Conservation (phyloP, 2,113 vertebrate genomes). For the Genyomyrus donnyi region DNA sequence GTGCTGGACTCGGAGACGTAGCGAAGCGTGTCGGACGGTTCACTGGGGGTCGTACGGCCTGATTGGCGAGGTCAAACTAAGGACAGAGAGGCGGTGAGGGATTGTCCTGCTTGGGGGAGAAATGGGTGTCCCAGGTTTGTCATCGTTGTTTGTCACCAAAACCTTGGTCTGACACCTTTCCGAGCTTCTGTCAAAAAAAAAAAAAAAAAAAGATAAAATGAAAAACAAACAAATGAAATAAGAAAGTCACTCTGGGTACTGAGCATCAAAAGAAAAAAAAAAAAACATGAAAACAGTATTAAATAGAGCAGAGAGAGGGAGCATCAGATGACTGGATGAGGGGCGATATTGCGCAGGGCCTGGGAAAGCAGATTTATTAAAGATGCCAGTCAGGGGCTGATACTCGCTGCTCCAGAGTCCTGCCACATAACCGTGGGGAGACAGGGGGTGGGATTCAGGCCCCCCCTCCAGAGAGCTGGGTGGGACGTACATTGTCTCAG, state of each 20-base stretch:
- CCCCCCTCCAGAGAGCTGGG: neutral
- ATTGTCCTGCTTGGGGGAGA: neutral
- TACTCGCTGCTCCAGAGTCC: neutral
- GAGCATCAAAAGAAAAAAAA: neutral
- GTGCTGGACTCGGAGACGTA: neutral
- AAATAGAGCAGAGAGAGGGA: neutral
- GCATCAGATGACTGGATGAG: neutral
- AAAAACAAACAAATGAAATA: neutral
- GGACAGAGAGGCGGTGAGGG: neutral
- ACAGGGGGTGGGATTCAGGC: neutral
- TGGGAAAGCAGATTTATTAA: neutral
- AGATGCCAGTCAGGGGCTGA: slow-evolving; percentile 9
- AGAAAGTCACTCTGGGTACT: neutral
- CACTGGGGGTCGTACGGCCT: neutral
- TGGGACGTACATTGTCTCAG: neutral
- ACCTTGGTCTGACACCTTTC: neutral
- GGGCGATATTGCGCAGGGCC: neutral
- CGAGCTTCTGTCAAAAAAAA: neutral
- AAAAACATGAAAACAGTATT: neutral
- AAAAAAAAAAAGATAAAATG: neutral
- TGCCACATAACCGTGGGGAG: neutral
- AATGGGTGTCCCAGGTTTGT: neutral
- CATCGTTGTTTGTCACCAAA: neutral
- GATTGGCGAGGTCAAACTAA: neutral
- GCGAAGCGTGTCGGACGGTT: neutral